phyloP scores from a whole-genome alignment of 2,888 invertebrate genomes.

The Agrochola litura region DNA sequence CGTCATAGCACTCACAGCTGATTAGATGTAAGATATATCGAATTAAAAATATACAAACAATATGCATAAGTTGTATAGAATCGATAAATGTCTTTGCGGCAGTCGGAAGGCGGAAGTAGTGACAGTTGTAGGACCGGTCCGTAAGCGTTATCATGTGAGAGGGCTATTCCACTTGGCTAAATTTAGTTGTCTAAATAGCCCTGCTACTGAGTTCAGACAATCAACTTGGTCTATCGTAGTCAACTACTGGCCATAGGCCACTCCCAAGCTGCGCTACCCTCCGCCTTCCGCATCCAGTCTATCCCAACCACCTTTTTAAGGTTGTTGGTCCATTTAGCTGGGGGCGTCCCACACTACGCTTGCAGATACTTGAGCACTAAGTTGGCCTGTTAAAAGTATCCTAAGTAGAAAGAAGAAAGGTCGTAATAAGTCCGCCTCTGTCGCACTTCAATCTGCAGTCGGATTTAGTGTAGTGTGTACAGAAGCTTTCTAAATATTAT shows the following conservation, averaged over 20 bases:
- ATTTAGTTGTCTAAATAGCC: not conserved
- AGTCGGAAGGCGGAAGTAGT: conserved; percentile 85
- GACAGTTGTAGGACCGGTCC: conserved; percentile 69
- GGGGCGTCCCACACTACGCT: not conserved
- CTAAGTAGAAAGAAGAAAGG: not conserved
- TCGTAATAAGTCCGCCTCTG: not conserved
- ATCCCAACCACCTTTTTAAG: not conserved
- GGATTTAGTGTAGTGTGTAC: not conserved
- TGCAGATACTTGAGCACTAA: not conserved
- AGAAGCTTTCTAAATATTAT: not conserved
- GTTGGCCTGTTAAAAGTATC: not conserved
- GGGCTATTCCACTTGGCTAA: conserved; percentile 13
- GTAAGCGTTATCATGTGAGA: conserved; percentile 65
- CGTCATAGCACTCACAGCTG: conserved; percentile 18
- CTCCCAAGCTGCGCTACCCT: not conserved
- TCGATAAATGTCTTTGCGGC: conserved; percentile 62
- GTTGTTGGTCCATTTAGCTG: no score
- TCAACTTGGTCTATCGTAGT: not conserved
- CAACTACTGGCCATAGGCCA: not conserved
- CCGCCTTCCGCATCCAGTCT: no score
- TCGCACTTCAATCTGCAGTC: not conserved
- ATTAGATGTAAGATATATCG: conserved; percentile 28
- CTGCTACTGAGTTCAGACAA: not conserved
- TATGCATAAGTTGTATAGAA: conserved; percentile 40
- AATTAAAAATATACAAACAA: conserved; percentile 52